These are phyloP conservation scores for Oligia fasciuncula DNA, from an alignment of 2,888 invertebrate genomes.

Conservation along the genomic window DNA sequence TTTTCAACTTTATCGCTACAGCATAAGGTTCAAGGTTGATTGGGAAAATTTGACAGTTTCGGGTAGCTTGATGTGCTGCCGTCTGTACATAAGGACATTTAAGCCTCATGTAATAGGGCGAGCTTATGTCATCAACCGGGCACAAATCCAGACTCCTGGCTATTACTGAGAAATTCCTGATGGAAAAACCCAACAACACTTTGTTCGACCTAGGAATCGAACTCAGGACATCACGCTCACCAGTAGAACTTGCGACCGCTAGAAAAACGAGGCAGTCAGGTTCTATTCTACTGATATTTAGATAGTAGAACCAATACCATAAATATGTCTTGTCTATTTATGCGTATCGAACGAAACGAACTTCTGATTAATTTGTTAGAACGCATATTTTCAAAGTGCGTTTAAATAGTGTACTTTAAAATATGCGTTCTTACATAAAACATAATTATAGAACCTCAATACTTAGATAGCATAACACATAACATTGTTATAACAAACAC, in stretches of 20 bases:
- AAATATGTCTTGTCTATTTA: neutral
- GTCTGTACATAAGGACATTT: no score
- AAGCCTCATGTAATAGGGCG: no score
- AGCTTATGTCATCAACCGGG: no score
- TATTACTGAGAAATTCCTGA: no score
- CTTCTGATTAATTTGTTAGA: neutral
- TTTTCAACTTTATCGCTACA: no score
- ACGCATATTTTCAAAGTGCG: neutral
- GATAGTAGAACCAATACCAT: neutral
- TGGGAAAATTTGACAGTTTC: no score
- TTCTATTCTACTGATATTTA: neutral
- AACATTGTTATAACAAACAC: constrained; percentile 19
- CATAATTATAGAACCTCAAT: constrained; percentile 27
- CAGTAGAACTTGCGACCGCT: neutral
- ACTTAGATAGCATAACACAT: constrained; percentile 36
- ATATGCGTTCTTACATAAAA: constrained; percentile 16
- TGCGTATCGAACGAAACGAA: neutral
- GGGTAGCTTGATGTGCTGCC: no score
- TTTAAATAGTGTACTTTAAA: neutral
- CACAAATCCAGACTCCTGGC: no score
- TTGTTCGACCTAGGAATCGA: neutral
- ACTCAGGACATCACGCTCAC: neutral
- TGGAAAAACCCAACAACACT: no score
- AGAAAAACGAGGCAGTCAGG: neutral
- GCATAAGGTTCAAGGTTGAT: no score